A percentile compares a stretch with the other conserved stretches of the same genome.
phyloP scores from a whole-genome alignment of 1,140 invertebrate species.

The Arion vulgaris region DNA sequence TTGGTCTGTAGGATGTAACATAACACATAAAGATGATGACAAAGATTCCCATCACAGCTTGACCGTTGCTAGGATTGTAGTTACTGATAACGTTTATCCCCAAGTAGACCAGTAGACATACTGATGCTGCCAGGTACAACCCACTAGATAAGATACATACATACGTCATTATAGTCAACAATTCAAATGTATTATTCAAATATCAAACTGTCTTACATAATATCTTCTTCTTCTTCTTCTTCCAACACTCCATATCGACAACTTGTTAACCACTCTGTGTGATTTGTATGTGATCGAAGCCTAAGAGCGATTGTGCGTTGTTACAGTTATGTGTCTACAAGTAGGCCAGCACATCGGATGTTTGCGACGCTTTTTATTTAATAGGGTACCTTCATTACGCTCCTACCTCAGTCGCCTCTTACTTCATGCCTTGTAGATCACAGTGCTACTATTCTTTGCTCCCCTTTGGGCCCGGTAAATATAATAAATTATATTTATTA shows the following conservation, averaged over 20 bases:
- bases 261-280: background rate
- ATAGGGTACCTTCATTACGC: too few species aligned
- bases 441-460: too few species aligned
- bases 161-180: background rate
- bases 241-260: background rate
- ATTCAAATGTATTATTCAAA: background rate
- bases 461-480: too few species aligned
- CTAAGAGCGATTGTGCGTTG: too few species aligned
- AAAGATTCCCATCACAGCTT: constrained; percentile 14
- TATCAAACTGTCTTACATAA: too few species aligned
- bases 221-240: background rate
- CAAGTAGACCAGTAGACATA: background rate
- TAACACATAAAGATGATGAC: background rate
- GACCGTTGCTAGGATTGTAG: background rate
- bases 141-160: background rate
- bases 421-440: too few species aligned
- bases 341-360: too few species aligned
- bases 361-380: too few species aligned
- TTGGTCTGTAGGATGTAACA: background rate
- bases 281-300: too few species aligned
- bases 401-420: too few species aligned
- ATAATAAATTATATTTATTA: too few species aligned
- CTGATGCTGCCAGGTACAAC: background rate
- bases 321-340: too few species aligned
- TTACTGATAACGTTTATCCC: background rate